Percentiles rank a stretch among this genome's conserved stretches.
phyloP scores from a whole-genome alignment of 2,113 vertebrate genomes.

The Cervus canadensis region DNA sequence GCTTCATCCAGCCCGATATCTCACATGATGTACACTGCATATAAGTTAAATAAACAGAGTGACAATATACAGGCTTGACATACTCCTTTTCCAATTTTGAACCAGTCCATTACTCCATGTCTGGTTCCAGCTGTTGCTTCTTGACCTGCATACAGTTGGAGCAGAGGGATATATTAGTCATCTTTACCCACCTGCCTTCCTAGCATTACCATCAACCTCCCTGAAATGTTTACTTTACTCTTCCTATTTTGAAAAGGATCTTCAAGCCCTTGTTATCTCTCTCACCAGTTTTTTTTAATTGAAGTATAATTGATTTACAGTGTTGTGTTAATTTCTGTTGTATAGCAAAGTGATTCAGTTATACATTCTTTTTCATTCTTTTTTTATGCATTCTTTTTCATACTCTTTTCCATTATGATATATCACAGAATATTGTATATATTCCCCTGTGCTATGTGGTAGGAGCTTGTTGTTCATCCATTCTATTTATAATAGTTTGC shows the following conservation, averaged over 20 bases:
- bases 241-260: neutral
- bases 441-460: neutral
- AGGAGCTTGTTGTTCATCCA: neutral
- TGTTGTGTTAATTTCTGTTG: neutral
- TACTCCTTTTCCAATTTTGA: neutral
- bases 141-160: neutral
- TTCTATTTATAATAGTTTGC: neutral
- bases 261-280: neutral
- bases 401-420: neutral
- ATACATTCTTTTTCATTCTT: neutral
- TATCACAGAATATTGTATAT: neutral
- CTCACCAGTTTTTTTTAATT: neutral
- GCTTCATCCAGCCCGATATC: neutral
- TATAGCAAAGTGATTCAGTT: neutral
- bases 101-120: neutral
- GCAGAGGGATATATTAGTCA: neutral
- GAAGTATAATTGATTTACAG: neutral
- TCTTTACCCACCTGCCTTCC: neutral
- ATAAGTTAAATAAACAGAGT: neutral
- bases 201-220: neutral
- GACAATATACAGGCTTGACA: neutral
- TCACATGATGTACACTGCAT: neutral
- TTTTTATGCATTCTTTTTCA: neutral
- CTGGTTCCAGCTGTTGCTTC: neutral
- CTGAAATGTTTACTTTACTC: neutral